Evolutionary conservation across 2,797 vertebrate species (phyloP).

Genomic region (Argentina silus): DNA sequence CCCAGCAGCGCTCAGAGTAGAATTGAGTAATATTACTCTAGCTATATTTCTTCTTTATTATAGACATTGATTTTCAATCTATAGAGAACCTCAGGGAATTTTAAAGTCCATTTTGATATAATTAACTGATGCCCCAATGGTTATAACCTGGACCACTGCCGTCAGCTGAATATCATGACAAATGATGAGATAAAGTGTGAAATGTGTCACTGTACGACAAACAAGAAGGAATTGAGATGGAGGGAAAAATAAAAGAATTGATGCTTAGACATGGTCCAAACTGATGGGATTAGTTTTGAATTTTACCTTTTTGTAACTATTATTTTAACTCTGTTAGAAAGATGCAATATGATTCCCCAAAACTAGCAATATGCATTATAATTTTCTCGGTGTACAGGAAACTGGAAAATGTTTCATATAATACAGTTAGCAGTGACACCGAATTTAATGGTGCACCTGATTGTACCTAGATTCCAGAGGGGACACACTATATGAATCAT

Average conservation of each 20-base stretch:
- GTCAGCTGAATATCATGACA: slow-evolving; percentile 70
- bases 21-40: too few relatives aligned
- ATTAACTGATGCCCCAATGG: slow-evolving; percentile 52
- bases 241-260: slow-evolving; percentile 35
- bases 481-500: not conserved
- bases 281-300: too few relatives aligned
- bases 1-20: too few relatives aligned
- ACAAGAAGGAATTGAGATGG: slow-evolving; percentile 10
- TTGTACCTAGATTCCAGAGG: slow-evolving; percentile 41
- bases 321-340: too few relatives aligned
- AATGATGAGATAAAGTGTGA: slow-evolving; percentile 55
- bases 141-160: slow-evolving; percentile 52
- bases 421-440: slow-evolving; percentile 73
- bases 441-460: slow-evolving; percentile 64
- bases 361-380: slow-evolving; percentile 61
- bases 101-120: slow-evolving; percentile 61
- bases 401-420: slow-evolving; percentile 37
- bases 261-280: slow-evolving; percentile 3
- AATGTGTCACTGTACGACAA: slow-evolving; percentile 58
- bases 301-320: too few relatives aligned
- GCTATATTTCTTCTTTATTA: slow-evolving; percentile 60
- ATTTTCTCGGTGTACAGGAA: slow-evolving; percentile 56
- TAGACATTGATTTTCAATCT: slow-evolving; percentile 66
- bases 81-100: slow-evolving; percentile 19
- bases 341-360: not conserved